phyloP scores from a whole-genome alignment of 2,888 invertebrate species.

The Phrixothrix hirtus region DNA sequence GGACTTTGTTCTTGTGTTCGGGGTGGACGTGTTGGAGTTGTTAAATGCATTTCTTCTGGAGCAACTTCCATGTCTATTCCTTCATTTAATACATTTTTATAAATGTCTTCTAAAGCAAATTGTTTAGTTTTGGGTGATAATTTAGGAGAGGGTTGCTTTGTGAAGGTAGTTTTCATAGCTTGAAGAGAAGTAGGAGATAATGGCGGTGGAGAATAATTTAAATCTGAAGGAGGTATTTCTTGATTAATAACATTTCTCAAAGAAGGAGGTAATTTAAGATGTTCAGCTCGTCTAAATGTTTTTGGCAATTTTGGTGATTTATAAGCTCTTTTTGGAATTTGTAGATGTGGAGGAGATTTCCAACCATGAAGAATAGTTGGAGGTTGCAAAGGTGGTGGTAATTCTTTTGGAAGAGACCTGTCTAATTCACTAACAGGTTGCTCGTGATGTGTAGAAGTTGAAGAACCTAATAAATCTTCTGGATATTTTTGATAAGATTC shows the following conservation, averaged over 20 bases:
- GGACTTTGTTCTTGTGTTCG: background rate
- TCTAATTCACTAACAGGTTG: background rate
- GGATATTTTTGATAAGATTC: background rate
- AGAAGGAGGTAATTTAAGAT: too few species aligned
- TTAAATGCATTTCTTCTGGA: background rate
- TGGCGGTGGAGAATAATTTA: constrained; percentile 11
- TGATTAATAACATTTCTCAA: background rate
- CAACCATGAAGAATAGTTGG: constrained; percentile 4
- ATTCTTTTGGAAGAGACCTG: background rate
- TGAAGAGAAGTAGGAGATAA: background rate
- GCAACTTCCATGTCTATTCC: background rate
- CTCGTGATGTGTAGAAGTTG: background rate
- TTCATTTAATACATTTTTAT: background rate
- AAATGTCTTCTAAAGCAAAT: background rate
- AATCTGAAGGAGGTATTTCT: constrained; percentile 2
- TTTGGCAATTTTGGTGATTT: too few species aligned
- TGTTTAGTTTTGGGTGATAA: too few species aligned
- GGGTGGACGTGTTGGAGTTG: background rate
- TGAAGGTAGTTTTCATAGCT: background rate
- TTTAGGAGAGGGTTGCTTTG: too few species aligned
- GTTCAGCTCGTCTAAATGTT: too few species aligned
- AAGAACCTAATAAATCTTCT: constrained; percentile 1
- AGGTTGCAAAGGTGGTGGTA: background rate
- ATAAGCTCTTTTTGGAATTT: background rate
- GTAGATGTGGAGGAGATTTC: constrained; percentile 1